Percentiles rank a stretch among this genome's conserved stretches.
phyloP scores from a whole-genome alignment of 1,140 invertebrate genomes.

The Brachionus paranguensis region DNA sequence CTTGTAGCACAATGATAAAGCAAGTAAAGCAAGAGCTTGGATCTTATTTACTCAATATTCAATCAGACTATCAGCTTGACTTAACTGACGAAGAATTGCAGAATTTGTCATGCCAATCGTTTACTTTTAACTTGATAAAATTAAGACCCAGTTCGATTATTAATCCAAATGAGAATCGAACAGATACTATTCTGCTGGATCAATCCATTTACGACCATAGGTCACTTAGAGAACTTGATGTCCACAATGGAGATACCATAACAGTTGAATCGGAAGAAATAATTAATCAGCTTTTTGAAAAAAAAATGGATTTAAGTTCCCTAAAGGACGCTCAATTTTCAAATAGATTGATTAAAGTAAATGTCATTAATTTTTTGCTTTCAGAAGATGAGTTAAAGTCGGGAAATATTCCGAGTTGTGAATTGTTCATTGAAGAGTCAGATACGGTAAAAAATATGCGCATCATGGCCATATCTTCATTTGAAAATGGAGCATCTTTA shows the following conservation, averaged over 20 bases:
- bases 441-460: slow-evolving; percentile 18
- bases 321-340: neutral
- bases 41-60: neutral
- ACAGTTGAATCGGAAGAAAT: slow-evolving; percentile 5
- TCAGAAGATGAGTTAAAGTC: neutral
- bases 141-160: neutral
- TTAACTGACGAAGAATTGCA: neutral
- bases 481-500: neutral
- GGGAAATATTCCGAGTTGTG: neutral
- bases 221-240: neutral
- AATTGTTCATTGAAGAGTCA: neutral
- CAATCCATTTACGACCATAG: neutral
- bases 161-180: neutral
- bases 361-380: slow-evolving; percentile 4
- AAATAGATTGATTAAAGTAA: neutral
- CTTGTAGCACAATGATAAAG: neutral
- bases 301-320: neutral
- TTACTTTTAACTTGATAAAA: neutral
- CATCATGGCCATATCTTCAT: neutral
- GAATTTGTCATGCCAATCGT: neutral
- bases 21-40: neutral
- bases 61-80: neutral
- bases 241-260: neutral
- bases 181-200: neutral
- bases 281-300: neutral